Evolutionary conservation across 2,113 vertebrate species (phyloP).

Genomic region (Gymnogyps californianus): DNA sequence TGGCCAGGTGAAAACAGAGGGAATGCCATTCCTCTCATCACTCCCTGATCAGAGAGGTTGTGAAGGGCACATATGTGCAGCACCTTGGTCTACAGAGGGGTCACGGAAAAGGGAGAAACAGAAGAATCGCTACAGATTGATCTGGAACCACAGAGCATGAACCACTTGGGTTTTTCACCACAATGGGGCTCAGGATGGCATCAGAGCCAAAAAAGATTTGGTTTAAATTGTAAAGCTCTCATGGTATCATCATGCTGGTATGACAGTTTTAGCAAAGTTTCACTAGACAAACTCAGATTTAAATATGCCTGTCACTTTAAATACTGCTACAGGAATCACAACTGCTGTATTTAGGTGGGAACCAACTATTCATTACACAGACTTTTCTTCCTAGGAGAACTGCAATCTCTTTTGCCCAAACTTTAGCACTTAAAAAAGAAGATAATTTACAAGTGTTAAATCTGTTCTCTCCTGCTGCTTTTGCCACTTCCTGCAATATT

Average conservation of each 20-base stretch:
- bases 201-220: not conserved
- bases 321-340: not conserved
- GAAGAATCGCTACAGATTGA: not conserved
- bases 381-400: not conserved
- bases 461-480: not conserved
- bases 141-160: not conserved
- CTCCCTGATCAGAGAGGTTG: not conserved
- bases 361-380: not conserved
- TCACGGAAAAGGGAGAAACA: not conserved
- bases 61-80: not conserved
- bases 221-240: not conserved
- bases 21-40: not conserved
- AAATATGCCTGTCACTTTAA: not conserved
- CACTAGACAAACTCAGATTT: not conserved
- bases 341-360: not conserved
- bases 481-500: not conserved
- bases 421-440: not conserved
- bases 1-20: not conserved
- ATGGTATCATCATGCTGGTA: not conserved
- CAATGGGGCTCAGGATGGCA: not conserved
- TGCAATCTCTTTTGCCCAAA: not conserved
- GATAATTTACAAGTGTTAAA: not conserved
- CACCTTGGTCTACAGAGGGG: not conserved
- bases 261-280: not conserved
- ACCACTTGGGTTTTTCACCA: not conserved